Evolutionary conservation across 2,797 vertebrate genomes (phyloP), one percentile per base, ranked within the genome.

Genomic region (Neosilurus mollespiculum): DNA sequence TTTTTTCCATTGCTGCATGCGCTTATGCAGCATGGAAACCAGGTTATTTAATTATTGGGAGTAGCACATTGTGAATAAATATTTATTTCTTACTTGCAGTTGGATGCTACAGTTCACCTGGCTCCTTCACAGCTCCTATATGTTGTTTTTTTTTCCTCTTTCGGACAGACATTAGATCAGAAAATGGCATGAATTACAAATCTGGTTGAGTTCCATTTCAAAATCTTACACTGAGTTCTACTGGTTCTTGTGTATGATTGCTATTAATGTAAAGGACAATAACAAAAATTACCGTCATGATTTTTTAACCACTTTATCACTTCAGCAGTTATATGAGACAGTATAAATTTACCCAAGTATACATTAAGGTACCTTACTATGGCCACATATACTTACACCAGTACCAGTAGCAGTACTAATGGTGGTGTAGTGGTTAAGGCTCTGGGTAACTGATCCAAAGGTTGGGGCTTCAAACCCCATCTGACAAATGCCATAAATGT

Each of bases 1-100:
- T 86, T 81, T 80, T 24, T 51, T 78, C 71, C 75, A 78, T 15
- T 84, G 61, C 49, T 75, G 75, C 59, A 70, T 62, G 84, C 81
- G 70, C 34, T 77, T 62, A 16, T 78, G 86, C 80, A 80, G 73
- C 34, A 51, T 3, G 65, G 76, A 26, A 82, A 81, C 24, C 73
- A 43, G 80, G 16, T 84, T 76, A 43, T 80, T 86, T 61, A 84
- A 69, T 58, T 20, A 80, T 84, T 80, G 6, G 20, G 64, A 59
- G 61, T 49, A 86, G 78, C 22, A 83, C 72, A 87, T 22, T 69
- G 24, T 34, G 8, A 73, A 9, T n/a, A 65, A 37, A 58, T 54
- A 16, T 30, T 34, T 2, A 43, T 43, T 20, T 58, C 26, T 75
- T 58, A 24, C 16, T 20, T 58, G 16, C 16, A 82, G 61, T 65